Evolutionary conservation across 2,113 vertebrate species (phyloP).

Genomic region (Vireo altiloquus): DNA sequence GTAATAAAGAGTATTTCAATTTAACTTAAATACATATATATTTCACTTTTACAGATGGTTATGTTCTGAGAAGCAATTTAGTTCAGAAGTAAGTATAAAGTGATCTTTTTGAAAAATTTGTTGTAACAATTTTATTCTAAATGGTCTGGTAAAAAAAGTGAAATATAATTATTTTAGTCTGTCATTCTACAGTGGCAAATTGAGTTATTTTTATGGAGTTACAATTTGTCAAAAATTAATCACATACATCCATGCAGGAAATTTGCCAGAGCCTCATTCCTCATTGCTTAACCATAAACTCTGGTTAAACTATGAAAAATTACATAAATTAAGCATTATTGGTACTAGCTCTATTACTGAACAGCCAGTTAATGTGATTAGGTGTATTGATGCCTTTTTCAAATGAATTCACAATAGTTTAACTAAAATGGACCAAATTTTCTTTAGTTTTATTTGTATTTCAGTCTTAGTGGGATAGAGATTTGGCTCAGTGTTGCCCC

Average conservation of each 20-base stretch:
- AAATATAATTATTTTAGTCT: background rate
- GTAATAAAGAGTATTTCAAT: background rate
- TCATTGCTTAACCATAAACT: background rate
- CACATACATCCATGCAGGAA: background rate
- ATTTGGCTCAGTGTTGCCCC: background rate
- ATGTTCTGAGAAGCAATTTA: constrained; percentile 79
- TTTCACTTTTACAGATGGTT: constrained; percentile 83
- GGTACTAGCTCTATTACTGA: background rate
- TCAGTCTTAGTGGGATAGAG: background rate
- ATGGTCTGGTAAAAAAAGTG: background rate
- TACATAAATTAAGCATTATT: background rate
- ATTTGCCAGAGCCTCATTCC: background rate
- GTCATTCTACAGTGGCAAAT: background rate
- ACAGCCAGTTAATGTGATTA: background rate
- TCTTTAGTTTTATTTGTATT: background rate
- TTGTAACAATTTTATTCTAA: background rate
- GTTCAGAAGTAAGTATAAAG: constrained; percentile 81
- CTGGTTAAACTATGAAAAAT: background rate
- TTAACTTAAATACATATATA: background rate
- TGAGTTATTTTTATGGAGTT: background rate
- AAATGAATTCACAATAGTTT: no score
- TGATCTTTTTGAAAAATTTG: background rate
- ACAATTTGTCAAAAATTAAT: background rate
- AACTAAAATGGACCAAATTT: background rate
- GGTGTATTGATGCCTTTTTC: background rate